Percentiles rank a stretch among this genome's conserved stretches.
Conservation (phyloP, 2,797 vertebrate species). For the Gouania willdenowi region DNA sequence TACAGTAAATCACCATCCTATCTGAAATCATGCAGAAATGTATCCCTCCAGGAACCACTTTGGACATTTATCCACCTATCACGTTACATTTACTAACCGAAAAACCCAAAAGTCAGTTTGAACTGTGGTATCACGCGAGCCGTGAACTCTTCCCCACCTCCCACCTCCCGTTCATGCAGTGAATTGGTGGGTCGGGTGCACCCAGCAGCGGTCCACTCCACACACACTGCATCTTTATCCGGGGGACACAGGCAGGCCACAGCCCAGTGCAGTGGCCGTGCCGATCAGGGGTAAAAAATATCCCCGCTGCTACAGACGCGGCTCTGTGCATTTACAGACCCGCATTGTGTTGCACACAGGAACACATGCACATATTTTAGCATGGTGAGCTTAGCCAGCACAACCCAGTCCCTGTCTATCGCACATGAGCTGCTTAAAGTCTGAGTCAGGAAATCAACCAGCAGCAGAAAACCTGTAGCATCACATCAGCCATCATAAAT, state of each 20-base stretch:
- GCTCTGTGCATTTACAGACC: slow-evolving; percentile 74
- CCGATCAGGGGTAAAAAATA: slow-evolving; percentile 71
- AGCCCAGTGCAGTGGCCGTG: slow-evolving; percentile 43
- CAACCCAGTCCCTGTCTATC: slow-evolving; percentile 59
- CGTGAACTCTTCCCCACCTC: slow-evolving; percentile 21
- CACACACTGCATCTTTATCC: slow-evolving; percentile 74
- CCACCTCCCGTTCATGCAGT: neutral
- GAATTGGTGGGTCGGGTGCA: slow-evolving; percentile 20
- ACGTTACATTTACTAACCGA: too few species aligned
- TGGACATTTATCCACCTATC: too few species aligned
- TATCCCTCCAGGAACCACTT: too few species aligned
- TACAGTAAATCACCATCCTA: too few species aligned
- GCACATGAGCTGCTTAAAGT: slow-evolving; percentile 40
- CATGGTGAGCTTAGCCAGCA: slow-evolving; percentile 57
- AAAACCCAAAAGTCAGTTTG: slow-evolving; percentile 38
- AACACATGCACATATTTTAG: slow-evolving; percentile 70
- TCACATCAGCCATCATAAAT: slow-evolving; percentile 3
- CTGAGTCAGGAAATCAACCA: slow-evolving; percentile 51
- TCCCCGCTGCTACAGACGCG: slow-evolving; percentile 59
- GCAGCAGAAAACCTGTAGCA: slow-evolving; percentile 18
- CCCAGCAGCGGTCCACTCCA: slow-evolving; percentile 42
- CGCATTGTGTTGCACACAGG: slow-evolving; percentile 62
- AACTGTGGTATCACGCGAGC: slow-evolving; percentile 27
- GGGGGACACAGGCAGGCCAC: slow-evolving; percentile 35
- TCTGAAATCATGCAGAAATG: too few species aligned